A percentile compares a stretch with the other conserved stretches of the same genome.
Evolutionary conservation across 2,113 vertebrate species (phyloP).

Genomic region (Hyperoodon ampullatus): DNA sequence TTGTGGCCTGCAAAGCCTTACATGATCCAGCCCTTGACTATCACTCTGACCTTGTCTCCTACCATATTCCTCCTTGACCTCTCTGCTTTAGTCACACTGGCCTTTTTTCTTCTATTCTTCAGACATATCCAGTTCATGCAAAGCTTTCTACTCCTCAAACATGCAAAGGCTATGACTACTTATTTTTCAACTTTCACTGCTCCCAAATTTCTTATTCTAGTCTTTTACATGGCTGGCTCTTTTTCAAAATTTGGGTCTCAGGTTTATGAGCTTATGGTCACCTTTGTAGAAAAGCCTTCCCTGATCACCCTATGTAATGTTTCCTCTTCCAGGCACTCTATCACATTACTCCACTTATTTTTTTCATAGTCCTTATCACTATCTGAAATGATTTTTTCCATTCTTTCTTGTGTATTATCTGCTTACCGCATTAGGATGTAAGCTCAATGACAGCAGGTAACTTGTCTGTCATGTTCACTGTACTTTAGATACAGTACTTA

Average conservation of each 20-base stretch:
- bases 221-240: neutral
- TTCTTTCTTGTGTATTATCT: slow-evolving; percentile 20
- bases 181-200: slow-evolving; percentile 3
- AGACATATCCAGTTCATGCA: neutral
- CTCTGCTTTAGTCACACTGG: neutral
- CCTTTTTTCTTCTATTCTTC: neutral
- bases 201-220: neutral
- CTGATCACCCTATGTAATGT: neutral
- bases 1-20: neutral
- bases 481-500: neutral
- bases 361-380: neutral
- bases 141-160: slow-evolving; percentile 4
- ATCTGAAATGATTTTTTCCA: slow-evolving; percentile 10
- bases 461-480: neutral
- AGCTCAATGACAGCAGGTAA: neutral
- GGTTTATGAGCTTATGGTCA: neutral
- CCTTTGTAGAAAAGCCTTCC: slow-evolving; percentile 7
- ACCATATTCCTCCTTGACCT: slow-evolving; percentile 23
- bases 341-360: neutral
- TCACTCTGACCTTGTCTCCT: neutral
- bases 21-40: neutral
- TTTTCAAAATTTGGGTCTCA: slow-evolving; percentile 32
- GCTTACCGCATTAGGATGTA: slow-evolving; percentile 1
- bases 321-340: neutral
- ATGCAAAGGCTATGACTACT: neutral